Evolutionary conservation across 30 jellyfish, hydroid and myxozoan species (phyloP), one percentile per base, ranked within the genome.

Genomic region (Aurelia aurita): DNA sequence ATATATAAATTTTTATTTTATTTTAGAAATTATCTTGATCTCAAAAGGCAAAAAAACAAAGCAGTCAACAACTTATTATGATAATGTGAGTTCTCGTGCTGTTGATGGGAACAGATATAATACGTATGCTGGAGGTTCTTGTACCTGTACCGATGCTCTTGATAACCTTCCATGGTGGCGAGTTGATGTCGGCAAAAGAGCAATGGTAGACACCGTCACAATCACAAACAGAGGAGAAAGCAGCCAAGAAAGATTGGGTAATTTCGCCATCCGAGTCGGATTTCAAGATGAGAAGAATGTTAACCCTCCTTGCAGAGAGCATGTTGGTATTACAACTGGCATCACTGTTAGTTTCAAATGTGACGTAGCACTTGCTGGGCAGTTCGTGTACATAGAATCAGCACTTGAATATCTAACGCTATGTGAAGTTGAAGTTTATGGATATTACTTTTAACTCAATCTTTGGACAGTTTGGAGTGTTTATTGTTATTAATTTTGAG

Each of bases 221-320:
- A 61, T 61, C 3, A 39, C 35, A 4, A 61, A 61, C 35, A 61
- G 73, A 61, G 35, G 73, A 22, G 73, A 61, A 19, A n/a, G 73
- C 49, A n/a, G 73, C 35, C n/a, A 46, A 3, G 73, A 61, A 22
- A 32, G 73, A 18, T 21, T 61, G 35, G 21, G 73, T 0, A 46
- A 61, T 61, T 61, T 61, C 10, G 21, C 29, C 73, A 61, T 61
- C 73, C 29, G 73, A 61, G 73, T 61, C 5, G 73, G 73, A 18
- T 61, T 61, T 61, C 11, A 22, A 21, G 47, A 14, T 61, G 27
- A 61, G 35, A 61, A 22, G 47, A 39, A 20, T 14, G 20, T 39
- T 22, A 61, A 61, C 27, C 73, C 73, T 22, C 3, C 35, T 61
- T 61, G 73, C 51, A 61, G 47, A 22, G 35, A n/a, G 16, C n/a